Evolutionary conservation across 2,797 vertebrate species (phyloP).

Genomic region (Taeniopygia guttata): DNA sequence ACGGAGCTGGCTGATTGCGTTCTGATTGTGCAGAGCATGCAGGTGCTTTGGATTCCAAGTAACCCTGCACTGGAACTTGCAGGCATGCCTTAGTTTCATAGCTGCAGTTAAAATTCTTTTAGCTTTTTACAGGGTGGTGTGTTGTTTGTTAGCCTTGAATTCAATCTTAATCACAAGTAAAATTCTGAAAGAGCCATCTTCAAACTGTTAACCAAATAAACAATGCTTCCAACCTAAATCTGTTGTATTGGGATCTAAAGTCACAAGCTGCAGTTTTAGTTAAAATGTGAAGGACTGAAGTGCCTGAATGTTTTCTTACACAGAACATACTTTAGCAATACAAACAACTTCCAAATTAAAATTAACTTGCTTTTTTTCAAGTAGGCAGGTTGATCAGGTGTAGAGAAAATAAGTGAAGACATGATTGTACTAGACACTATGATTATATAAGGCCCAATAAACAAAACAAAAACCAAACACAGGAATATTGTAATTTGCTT

Average conservation of each 20-base stretch:
- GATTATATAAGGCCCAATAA: background rate
- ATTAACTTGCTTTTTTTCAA: background rate
- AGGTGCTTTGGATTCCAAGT: background rate
- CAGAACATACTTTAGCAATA: background rate
- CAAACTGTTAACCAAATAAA: background rate
- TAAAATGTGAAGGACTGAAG: background rate
- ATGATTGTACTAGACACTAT: background rate
- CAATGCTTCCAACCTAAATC: background rate
- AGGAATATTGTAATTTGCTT: background rate
- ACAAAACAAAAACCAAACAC: background rate
- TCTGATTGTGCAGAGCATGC: background rate
- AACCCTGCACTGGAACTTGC: background rate
- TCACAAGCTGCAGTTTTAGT: background rate
- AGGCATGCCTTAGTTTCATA: background rate
- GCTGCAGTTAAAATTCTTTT: background rate
- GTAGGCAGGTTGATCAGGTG: background rate
- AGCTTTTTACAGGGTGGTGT: background rate
- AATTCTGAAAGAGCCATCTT: background rate
- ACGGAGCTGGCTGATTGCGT: background rate
- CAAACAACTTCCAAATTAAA: background rate
- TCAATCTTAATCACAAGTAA: background rate
- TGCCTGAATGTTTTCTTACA: background rate
- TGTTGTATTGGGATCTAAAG: background rate
- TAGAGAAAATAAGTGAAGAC: background rate
- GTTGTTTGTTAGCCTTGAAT: background rate